Evolutionary conservation across 1,140 invertebrate genomes (phyloP).

Genomic region (Drosophila kikkawai): DNA sequence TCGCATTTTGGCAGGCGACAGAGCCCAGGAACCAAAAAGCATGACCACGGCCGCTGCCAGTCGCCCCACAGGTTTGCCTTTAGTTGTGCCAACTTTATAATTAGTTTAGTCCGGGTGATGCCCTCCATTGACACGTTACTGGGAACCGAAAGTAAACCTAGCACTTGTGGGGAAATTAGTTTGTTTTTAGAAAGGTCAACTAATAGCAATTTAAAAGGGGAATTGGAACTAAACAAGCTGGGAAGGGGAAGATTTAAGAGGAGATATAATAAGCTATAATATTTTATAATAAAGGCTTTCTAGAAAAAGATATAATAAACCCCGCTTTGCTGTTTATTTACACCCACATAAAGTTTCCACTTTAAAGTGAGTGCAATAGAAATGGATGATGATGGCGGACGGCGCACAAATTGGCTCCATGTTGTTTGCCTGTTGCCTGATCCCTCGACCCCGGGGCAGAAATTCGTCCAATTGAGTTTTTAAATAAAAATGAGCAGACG

Average conservation of each 20-base stretch:
- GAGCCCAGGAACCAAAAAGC: conserved; percentile 51
- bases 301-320: neutral
- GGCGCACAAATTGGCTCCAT: conserved; percentile 48
- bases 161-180: conserved; percentile 16
- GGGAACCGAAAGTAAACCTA: neutral
- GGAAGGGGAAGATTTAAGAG: neutral
- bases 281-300: too few species aligned
- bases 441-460: conserved; percentile 35
- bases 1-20: conserved; percentile 35
- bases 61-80: conserved; percentile 44
- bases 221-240: neutral
- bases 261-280: neutral
- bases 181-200: conserved; percentile 7
- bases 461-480: conserved; percentile 57
- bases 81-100: conserved; percentile 62
- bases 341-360: neutral
- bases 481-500: conserved; percentile 64
- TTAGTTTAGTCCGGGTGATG: conserved; percentile 62
- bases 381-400: conserved; percentile 35
- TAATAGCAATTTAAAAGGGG: conserved; percentile 6
- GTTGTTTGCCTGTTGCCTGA: conserved; percentile 30
- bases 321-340: conserved; percentile 19
- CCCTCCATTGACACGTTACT: conserved; percentile 37
- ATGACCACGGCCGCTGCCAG: conserved; percentile 45
- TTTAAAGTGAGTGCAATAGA: conserved; percentile 8